A percentile compares a stretch with the other conserved stretches of the same genome.
phyloP scores from a whole-genome alignment of 2,797 vertebrate species.

The Sparus aurata region DNA sequence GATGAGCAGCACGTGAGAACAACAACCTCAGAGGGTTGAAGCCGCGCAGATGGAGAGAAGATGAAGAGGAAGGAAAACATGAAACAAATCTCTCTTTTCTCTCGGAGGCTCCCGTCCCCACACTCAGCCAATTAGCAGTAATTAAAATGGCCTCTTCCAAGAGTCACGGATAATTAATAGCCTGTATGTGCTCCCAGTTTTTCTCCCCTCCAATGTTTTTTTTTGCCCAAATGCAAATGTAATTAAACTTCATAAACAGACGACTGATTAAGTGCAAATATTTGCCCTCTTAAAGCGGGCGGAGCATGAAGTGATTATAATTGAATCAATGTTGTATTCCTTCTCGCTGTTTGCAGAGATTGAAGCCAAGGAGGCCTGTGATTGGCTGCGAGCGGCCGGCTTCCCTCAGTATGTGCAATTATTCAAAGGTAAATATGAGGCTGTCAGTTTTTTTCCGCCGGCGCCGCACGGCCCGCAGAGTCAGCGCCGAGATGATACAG shows the following conservation, averaged over 20 bases:
- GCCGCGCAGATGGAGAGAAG: conserved; percentile 24
- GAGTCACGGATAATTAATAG: conserved; percentile 62
- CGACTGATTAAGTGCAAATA: conserved; percentile 72
- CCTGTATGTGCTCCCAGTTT: conserved; percentile 42
- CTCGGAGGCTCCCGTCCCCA: conserved; percentile 28
- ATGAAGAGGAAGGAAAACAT: conserved; percentile 40
- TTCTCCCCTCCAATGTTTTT: conserved; percentile 23
- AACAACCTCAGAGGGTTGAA: conserved; percentile 11
- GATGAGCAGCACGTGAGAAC: neutral
- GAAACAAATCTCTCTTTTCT: conserved; percentile 12
- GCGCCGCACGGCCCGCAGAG: neutral
- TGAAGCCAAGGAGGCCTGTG: conserved; percentile 92
- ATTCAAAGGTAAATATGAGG: conserved; percentile 87
- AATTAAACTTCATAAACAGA: conserved; percentile 76
- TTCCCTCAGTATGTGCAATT: conserved; percentile 93
- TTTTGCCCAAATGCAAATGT: conserved; percentile 56
- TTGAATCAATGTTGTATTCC: conserved; percentile 57
- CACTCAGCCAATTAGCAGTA: conserved; percentile 67
- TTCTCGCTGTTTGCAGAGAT: conserved; percentile 87
- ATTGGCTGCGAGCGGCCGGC: conserved; percentile 91
- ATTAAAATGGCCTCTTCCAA: conserved; percentile 63
- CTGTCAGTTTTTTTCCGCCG: conserved; percentile 21
- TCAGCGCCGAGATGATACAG: neutral
- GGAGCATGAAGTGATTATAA: conserved; percentile 62
- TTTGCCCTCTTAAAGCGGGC: conserved; percentile 66